Conservation (phyloP, 2,113 vertebrate genomes). For the Siphamia tubifer region DNA sequence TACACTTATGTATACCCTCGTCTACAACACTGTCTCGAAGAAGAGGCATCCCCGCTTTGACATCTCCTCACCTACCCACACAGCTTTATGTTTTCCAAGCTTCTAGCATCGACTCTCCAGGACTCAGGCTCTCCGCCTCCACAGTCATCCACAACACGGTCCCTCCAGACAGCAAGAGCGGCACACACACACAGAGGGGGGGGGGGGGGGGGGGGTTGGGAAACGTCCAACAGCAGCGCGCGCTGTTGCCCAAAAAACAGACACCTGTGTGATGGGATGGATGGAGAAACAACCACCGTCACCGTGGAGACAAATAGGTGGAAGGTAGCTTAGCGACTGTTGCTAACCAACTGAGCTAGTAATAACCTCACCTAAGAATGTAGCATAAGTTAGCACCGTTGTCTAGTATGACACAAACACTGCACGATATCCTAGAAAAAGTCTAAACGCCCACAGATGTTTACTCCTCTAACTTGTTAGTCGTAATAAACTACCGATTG, state of each 20-base stretch:
- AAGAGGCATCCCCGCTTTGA: conserved; percentile 68
- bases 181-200: too few species aligned
- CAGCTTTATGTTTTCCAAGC: conserved; percentile 7
- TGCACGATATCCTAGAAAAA: too few species aligned
- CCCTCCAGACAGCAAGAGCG: background rate
- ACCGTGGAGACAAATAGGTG: conserved; percentile 66
- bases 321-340: conserved; percentile 49
- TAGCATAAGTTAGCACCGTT: background rate
- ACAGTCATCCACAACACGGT: conserved; percentile 12
- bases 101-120: conserved; percentile 34
- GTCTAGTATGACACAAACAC: background rate
- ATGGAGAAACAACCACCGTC: conserved; percentile 46
- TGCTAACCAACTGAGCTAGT: conserved; percentile 33
- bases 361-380: background rate
- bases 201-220: too few species aligned
- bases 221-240: background rate
- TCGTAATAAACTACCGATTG: background rate
- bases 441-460: background rate
- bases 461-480: background rate
- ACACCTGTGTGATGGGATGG: background rate
- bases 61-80: conserved; percentile 56
- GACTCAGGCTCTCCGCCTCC: conserved; percentile 6
- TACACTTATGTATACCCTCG: conserved; percentile 33
- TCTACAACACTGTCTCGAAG: conserved; percentile 48
- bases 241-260: background rate